Conservation (phyloP, 2,797 vertebrate species). For the Brachyrhaphis roseni region DNA sequence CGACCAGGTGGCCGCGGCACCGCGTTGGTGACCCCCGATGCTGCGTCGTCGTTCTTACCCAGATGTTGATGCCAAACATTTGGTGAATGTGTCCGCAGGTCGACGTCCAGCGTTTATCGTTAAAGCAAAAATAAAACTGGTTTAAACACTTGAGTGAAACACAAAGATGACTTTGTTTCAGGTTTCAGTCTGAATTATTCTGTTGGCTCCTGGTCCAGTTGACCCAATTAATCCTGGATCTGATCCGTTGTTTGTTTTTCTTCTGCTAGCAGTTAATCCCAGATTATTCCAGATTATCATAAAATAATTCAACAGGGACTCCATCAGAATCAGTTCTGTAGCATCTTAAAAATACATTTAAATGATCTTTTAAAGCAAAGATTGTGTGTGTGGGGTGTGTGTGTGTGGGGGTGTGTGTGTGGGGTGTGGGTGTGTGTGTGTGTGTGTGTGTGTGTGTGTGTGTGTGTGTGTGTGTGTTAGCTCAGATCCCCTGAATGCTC, state of each 20-base stretch:
- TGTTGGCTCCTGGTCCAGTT: too few relatives aligned
- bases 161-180: too few relatives aligned
- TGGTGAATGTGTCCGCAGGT: too few relatives aligned
- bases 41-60: too few relatives aligned
- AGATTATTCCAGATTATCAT: neutral
- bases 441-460: conserved; percentile 13
- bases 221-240: neutral
- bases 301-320: neutral
- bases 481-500: neutral
- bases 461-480: conserved; percentile 11
- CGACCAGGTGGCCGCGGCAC: too few relatives aligned
- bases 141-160: too few relatives aligned
- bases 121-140: too few relatives aligned
- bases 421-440: neutral
- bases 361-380: neutral
- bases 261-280: neutral
- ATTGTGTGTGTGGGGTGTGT: neutral
- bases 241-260: neutral
- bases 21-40: too few relatives aligned
- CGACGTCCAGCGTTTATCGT: too few relatives aligned
- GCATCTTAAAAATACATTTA: neutral
- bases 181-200: too few relatives aligned
- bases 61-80: too few relatives aligned
- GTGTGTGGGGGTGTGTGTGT: too few relatives aligned
- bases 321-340: neutral